A percentile compares a stretch with the other conserved stretches of the same genome.
Evolutionary conservation across 2,797 vertebrate genomes (phyloP).

Genomic region (Merluccius polli): DNA sequence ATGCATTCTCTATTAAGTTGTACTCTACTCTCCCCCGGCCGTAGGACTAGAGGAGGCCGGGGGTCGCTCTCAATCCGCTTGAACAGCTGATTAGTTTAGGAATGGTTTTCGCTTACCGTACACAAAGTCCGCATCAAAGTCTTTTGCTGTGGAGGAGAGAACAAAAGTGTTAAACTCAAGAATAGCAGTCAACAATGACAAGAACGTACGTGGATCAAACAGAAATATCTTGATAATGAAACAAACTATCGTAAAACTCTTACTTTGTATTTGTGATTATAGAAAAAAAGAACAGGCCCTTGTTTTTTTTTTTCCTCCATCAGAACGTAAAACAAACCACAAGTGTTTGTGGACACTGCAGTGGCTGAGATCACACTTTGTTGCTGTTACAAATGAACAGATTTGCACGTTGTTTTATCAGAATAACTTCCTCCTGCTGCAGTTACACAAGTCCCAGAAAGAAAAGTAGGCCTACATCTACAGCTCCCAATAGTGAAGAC

Average conservation of each 20-base stretch:
- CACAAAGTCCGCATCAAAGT: constrained; percentile 70
- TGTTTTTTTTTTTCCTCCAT: too few species aligned
- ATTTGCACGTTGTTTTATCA: not conserved
- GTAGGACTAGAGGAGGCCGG: too few species aligned
- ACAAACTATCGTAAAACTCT: not conserved
- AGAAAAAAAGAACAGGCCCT: too few species aligned
- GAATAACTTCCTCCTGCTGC: not conserved
- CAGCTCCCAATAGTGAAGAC: not conserved
- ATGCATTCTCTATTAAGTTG: too few species aligned
- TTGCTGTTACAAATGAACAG: not conserved
- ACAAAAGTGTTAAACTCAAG: constrained; percentile 8
- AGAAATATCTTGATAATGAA: too few species aligned
- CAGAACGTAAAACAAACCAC: too few species aligned
- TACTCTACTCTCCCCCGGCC: too few species aligned
- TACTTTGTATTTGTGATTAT: not conserved
- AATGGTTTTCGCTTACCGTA: constrained; percentile 63
- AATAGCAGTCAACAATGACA: not conserved
- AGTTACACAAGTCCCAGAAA: too few species aligned
- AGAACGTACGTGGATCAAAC: too few species aligned
- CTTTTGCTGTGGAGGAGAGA: constrained; percentile 38
- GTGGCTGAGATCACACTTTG: not conserved
- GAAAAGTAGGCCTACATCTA: too few species aligned
- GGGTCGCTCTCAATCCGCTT: too few species aligned
- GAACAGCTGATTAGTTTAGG: not conserved
- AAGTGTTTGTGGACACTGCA: not conserved